Percentiles rank a stretch among this genome's conserved stretches.
Conservation (phyloP, 2,888 invertebrate genomes). For the Calephelis perditalis region DNA sequence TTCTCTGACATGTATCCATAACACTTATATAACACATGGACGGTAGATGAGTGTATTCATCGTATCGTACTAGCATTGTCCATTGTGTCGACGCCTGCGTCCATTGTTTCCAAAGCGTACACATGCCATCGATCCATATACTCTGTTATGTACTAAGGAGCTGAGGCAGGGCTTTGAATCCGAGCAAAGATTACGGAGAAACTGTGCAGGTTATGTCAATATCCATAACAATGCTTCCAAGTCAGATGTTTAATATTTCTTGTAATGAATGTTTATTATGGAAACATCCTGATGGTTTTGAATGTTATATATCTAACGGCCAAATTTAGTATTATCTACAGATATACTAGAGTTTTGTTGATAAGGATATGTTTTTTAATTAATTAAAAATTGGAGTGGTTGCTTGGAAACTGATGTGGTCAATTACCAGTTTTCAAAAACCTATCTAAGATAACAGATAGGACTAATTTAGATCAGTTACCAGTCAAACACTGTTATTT, state of each 20-base stretch:
- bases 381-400: too few species aligned
- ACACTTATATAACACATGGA: conserved; percentile 7
- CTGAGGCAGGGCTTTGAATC: conserved; percentile 3
- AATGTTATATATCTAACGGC: too few species aligned
- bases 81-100: conserved; percentile 66
- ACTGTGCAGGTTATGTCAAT: conserved; percentile 1
- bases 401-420: too few species aligned
- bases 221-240: not conserved
- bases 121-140: conserved; percentile 44
- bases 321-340: too few species aligned
- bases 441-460: too few species aligned
- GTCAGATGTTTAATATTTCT: not conserved
- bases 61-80: conserved; percentile 56
- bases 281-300: too few species aligned
- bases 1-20: conserved; percentile 9
- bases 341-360: too few species aligned
- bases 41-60: conserved; percentile 13
- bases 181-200: conserved; percentile 3
- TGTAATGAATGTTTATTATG: not conserved
- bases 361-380: too few species aligned
- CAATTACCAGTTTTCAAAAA: too few species aligned
- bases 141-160: conserved; percentile 9
- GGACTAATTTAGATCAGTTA: too few species aligned
- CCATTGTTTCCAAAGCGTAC: conserved; percentile 65
- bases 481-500: too few species aligned